These are phyloP conservation scores for Paracentrotus lividus DNA, from an alignment of 53 echinoderm and acorn worm genomes.

Conservation along the genomic window DNA sequence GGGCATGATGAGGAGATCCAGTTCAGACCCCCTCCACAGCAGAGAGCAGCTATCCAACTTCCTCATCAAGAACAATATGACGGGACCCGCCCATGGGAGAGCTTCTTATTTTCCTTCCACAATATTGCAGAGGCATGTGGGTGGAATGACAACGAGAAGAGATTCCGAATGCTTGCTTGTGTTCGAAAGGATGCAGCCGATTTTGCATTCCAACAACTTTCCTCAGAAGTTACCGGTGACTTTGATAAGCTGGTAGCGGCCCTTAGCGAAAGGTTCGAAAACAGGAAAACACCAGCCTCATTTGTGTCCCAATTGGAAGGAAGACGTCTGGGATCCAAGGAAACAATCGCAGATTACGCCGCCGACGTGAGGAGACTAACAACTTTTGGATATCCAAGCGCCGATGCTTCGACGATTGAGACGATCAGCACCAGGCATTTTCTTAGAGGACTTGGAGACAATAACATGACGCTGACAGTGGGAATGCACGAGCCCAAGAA, in stretches of 20 bases:
- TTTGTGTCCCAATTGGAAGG: not conserved
- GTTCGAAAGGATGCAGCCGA: slow-evolving; percentile 63
- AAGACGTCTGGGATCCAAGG: not conserved
- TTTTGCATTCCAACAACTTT: slow-evolving; percentile 44
- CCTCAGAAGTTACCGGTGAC: not conserved
- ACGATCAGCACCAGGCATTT: not conserved
- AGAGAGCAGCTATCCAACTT: slow-evolving; percentile 30
- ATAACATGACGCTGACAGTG: no score
- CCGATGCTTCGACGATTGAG: not conserved
- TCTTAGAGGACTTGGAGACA: not conserved
- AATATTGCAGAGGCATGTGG: slow-evolving; percentile 57
- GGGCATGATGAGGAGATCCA: not conserved
- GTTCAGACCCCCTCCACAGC: not conserved
- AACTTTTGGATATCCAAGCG: not conserved
- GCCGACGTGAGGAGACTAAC: not conserved
- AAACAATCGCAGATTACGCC: slow-evolving; percentile 22
- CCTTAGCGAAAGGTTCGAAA: no score
- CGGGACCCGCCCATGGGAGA: slow-evolving; percentile 59
- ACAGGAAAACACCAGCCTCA: not conserved
- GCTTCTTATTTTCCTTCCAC: slow-evolving; percentile 58
- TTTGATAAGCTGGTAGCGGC: not conserved
- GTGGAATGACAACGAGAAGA: slow-evolving; percentile 53
- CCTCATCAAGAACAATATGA: slow-evolving; percentile 60
- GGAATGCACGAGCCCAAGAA: no score
- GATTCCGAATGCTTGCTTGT: slow-evolving; percentile 54